These are phyloP conservation scores for Nasonia vitripennis DNA, from an alignment of 1,140 invertebrate genomes.

Conservation along the genomic window DNA sequence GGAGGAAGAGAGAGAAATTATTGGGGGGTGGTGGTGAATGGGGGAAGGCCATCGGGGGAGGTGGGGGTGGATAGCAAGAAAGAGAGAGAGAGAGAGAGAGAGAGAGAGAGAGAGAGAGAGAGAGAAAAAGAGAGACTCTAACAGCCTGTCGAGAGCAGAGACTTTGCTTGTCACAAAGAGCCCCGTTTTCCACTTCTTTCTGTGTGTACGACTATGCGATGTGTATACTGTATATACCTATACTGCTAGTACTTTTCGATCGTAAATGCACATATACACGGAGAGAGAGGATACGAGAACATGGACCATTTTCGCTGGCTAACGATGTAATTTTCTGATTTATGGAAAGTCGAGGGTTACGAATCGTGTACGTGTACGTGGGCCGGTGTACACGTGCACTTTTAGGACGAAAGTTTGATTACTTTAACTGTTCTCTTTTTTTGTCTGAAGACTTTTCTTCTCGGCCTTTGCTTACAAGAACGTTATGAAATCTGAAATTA, in stretches of 20 bases:
- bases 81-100: conserved; percentile 38
- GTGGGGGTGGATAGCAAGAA: conserved; percentile 5
- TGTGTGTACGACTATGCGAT: not conserved
- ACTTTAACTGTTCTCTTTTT: no score
- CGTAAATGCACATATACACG: conserved; percentile 4
- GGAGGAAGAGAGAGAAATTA: conserved; percentile 14
- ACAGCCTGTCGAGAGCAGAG: conserved; percentile 35
- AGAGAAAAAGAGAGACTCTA: conserved; percentile 23
- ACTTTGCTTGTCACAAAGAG: conserved; percentile 45
- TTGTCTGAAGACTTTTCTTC: no score
- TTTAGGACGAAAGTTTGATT: no score
- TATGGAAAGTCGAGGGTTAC: not conserved
- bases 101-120: conserved; percentile 45
- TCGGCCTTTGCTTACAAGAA: not conserved
- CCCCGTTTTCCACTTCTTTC: conserved; percentile 42
- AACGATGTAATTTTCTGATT: conserved; percentile 33
- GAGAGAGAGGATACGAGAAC: not conserved
- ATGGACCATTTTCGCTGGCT: not conserved
- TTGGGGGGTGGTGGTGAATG: conserved; percentile 1
- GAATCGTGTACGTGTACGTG: not conserved
- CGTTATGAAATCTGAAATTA: conserved; percentile 11
- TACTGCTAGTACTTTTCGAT: not conserved
- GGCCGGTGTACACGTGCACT: not conserved
- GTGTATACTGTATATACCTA: not conserved
- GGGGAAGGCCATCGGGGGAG: not conserved